Base-by-base conservation (phyloP, 1,140 invertebrate species). In the Drepana arcuata region DNA sequence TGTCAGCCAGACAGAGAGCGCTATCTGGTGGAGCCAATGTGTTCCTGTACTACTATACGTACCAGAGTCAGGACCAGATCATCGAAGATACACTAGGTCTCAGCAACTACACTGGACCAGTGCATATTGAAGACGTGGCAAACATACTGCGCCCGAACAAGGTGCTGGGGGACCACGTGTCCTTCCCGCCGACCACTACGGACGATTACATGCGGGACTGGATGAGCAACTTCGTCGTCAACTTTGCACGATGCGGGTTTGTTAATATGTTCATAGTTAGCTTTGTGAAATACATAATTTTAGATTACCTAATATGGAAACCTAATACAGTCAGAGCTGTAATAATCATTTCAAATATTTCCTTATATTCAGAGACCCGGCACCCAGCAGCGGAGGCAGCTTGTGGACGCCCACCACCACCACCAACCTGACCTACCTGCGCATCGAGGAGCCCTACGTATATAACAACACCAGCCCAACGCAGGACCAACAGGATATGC, bases 101-200 rank as follows among this genome's bases (percentile, higher is more conserved):
- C 7, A 10, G 29, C 2, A 11, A 30, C 7, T 39, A 40, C 16
- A 5, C 12, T 0, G 45, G 48, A 9, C 40, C 44, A 5, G 41
- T 43, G 1, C 61, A 64, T 32, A 9, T 41, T 2, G 56, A 64
- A n/a, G 61, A 64, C 14, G 5, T 57, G 21, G 40, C 43, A 1
- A 43, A 32, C 16, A 4, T 64, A 3, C 47, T 61, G 23, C 41
- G 51, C 7, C 21, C 25, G 2, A 55, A 48, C 14, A 36, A 37
- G 2, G 0, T 51, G n/a, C 12, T 44, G 10, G 23, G 37, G 0
- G 14, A 49, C 14, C 3, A 35, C n/a, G 14, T 27, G 12, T 35
- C 44, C 9, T 28, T 49, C 2, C 41, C 41, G 6, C 35, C 29
- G 1, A 3, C 13, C 9, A 41, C 24, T 7, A 38, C 25, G 0